phyloP scores from a whole-genome alignment of 2,113 vertebrate species.

The Corythornis madagascariensis region DNA sequence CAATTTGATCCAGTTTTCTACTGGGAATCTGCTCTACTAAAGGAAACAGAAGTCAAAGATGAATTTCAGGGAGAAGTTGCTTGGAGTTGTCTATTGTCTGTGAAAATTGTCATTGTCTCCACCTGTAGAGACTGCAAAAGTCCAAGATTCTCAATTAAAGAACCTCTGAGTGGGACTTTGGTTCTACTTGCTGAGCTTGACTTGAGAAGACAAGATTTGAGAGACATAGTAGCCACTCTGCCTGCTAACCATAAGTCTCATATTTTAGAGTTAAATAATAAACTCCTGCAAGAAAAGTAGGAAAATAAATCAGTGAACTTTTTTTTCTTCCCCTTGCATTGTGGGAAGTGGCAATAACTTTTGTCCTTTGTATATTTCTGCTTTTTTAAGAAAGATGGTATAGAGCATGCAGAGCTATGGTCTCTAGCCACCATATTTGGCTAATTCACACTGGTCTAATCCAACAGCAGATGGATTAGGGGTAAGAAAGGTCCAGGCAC shows the following conservation, averaged over 20 bases:
- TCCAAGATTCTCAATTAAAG: background rate
- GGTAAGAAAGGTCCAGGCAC: background rate
- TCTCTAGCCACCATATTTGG: background rate
- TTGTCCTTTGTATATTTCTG: background rate
- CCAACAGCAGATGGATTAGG: background rate
- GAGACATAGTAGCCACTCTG: background rate
- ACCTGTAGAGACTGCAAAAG: background rate
- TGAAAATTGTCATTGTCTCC: background rate
- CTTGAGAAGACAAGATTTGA: background rate
- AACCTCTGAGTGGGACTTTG: background rate
- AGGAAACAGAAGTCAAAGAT: background rate
- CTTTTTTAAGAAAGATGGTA: background rate
- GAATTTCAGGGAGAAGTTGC: background rate
- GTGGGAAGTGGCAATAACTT: background rate
- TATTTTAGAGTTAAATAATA: background rate
- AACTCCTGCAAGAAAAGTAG: background rate
- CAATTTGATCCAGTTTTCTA: background rate
- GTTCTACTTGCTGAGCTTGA: background rate
- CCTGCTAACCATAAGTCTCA: background rate
- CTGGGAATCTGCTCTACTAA: background rate
- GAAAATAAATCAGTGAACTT: background rate
- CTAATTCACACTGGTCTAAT: background rate
- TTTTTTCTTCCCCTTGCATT: no score
- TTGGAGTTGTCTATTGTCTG: background rate
- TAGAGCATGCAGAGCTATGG: no score